Conservation (phyloP, 2,888 invertebrate species). For the Agonum fuliginosum region DNA sequence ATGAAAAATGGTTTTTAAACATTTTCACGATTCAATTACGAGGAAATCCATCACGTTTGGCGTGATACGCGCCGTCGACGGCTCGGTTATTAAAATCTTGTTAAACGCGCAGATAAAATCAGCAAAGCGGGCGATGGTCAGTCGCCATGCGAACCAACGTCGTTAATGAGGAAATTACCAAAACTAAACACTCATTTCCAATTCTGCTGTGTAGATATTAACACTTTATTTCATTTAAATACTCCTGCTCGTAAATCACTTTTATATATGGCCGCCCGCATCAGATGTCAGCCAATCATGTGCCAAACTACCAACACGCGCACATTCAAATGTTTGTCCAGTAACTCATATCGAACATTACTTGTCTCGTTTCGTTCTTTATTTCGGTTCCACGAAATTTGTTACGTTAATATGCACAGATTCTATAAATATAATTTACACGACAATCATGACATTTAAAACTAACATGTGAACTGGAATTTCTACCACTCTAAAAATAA, state of each 20-base stretch:
- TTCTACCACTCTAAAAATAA: too few relatives aligned
- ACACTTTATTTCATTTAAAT: constrained; percentile 47
- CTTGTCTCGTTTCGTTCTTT: not conserved
- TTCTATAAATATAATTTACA: too few relatives aligned
- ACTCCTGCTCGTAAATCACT: constrained; percentile 31
- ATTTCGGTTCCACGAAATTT: not conserved
- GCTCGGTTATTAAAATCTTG: constrained; percentile 49
- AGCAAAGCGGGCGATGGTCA: constrained; percentile 28
- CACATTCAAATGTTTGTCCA: not conserved
- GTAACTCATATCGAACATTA: constrained; percentile 19
- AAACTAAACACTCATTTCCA: constrained; percentile 50
- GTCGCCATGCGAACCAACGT: not conserved
- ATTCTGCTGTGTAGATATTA: constrained; percentile 14
- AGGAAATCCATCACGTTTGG: constrained; percentile 23
- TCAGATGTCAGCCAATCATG: constrained; percentile 15
- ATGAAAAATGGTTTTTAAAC: constrained; percentile 41
- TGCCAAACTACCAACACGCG: constrained; percentile 4
- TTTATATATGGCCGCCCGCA: constrained; percentile 29
- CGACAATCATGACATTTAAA: too few relatives aligned
- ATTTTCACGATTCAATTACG: constrained; percentile 39
- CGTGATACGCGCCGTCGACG: constrained; percentile 41
- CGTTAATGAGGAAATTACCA: constrained; percentile 48
- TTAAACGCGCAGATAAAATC: constrained; percentile 44
- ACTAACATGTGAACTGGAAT: too few relatives aligned
- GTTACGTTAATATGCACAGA: too few relatives aligned